Conservation (phyloP, 1,140 invertebrate species). For the Panonychus citri region DNA sequence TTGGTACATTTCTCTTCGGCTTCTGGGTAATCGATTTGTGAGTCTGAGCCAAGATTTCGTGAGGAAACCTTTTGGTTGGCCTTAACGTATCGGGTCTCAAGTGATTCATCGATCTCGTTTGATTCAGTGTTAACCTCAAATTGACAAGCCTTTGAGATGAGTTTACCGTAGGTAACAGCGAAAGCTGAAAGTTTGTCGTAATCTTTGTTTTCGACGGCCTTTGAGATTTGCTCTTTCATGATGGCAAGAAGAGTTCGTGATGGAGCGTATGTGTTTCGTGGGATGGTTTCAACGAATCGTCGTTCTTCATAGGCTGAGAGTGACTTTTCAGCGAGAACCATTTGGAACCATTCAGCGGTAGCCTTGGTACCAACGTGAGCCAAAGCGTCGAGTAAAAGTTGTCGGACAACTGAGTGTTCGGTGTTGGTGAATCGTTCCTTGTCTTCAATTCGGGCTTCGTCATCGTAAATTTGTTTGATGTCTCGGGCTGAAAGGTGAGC, state of each 20-base stretch:
- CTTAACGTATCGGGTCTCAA: too few species aligned
- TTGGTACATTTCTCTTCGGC: too few species aligned
- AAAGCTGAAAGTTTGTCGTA: neutral
- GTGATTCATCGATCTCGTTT: neutral
- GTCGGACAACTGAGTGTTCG: neutral
- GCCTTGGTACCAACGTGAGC: conserved; percentile 2
- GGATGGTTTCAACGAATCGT: conserved; percentile 6
- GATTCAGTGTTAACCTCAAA: neutral
- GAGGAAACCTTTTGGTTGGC: too few species aligned
- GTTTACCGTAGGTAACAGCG: neutral
- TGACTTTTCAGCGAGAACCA: neutral
- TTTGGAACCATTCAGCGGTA: neutral
- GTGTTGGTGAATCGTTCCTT: too few species aligned
- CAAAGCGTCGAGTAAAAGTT: conserved; percentile 1
- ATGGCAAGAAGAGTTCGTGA: neutral
- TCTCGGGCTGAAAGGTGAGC: neutral
- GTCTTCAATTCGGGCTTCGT: neutral
- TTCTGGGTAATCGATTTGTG: too few species aligned
- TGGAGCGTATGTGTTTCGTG: conserved; percentile 3
- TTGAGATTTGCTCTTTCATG: neutral
- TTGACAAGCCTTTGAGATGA: neutral
- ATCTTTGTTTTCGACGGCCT: neutral
- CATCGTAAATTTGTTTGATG: neutral
- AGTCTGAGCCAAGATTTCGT: too few species aligned
- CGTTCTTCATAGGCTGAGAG: conserved; percentile 1